Conservation (phyloP, 2,113 vertebrate genomes). For the Saimiri boliviensis region DNA sequence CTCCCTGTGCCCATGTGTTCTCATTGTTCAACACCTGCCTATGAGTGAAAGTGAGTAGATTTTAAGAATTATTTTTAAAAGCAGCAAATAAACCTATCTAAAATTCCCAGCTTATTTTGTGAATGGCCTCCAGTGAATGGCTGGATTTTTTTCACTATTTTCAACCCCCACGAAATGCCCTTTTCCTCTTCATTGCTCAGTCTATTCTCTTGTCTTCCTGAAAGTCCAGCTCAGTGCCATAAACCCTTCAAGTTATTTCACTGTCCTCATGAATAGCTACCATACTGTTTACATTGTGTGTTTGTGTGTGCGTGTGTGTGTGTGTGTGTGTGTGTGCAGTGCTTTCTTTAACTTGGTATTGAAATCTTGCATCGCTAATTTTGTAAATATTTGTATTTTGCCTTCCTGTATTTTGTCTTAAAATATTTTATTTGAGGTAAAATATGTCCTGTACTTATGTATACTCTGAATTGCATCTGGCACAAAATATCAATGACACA, state of each 20-base stretch:
- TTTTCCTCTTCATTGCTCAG: not conserved
- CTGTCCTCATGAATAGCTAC: not conserved
- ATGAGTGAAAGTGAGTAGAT: not conserved
- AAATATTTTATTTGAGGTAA: not conserved
- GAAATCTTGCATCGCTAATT: not conserved
- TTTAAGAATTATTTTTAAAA: not conserved
- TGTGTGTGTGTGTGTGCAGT: rapidly evolving
- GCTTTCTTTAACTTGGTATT: not conserved
- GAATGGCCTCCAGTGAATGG: not conserved
- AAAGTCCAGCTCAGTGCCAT: not conserved
- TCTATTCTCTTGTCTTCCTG: not conserved
- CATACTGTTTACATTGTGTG: no score
- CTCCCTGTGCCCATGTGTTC: no score
- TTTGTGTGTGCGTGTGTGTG: not conserved
- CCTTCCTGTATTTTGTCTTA: not conserved
- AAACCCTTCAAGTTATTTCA: not conserved
- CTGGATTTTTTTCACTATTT: not conserved
- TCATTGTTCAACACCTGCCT: no score
- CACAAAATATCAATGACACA: not conserved
- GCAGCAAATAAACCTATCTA: not conserved
- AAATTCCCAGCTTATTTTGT: not conserved
- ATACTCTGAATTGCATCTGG: not conserved
- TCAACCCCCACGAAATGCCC: not conserved
- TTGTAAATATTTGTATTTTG: slow-evolving; percentile 22
- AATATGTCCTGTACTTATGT: not conserved